Conservation (phyloP, 2,113 vertebrate genomes). For the Sylvilagus bachmani region DNA sequence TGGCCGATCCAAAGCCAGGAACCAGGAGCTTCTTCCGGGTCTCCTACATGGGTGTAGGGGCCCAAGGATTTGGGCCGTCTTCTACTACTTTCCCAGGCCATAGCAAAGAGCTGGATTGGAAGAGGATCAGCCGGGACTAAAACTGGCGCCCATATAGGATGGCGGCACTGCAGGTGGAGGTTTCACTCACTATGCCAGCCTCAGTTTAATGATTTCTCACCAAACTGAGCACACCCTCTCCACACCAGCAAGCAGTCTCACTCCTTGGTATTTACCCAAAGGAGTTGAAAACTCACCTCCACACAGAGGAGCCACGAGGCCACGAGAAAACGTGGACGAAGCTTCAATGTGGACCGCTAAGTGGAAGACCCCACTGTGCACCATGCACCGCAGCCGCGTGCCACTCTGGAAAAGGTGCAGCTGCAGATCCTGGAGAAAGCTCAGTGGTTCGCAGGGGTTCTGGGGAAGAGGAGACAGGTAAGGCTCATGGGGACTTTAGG, state of each 20-base stretch:
- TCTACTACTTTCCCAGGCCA: too few species aligned
- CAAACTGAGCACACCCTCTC: neutral
- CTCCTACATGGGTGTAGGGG: too few species aligned
- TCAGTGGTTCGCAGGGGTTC: neutral
- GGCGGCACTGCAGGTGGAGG: too few species aligned
- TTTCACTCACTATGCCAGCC: too few species aligned
- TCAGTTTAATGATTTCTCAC: neutral
- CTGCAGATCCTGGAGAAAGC: neutral
- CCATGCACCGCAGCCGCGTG: fast-evolving
- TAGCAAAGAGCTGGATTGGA: too few species aligned
- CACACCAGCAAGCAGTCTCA: fast-evolving
- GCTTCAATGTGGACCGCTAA: too few species aligned
- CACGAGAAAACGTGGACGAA: neutral
- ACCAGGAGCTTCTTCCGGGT: too few species aligned
- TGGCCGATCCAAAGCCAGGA: too few species aligned
- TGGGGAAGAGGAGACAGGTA: neutral
- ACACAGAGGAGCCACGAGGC: neutral
- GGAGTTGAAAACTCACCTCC: neutral
- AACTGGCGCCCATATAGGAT: too few species aligned
- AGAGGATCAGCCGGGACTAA: too few species aligned
- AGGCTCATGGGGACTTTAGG: too few species aligned
- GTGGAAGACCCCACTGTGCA: neutral
- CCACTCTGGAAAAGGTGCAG: neutral
- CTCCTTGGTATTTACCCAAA: neutral
- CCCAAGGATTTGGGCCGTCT: too few species aligned